Evolutionary conservation across 1,140 invertebrate genomes (phyloP), one percentile per base, ranked within the genome.

Genomic region (Elymnias hypermnestra): DNA sequence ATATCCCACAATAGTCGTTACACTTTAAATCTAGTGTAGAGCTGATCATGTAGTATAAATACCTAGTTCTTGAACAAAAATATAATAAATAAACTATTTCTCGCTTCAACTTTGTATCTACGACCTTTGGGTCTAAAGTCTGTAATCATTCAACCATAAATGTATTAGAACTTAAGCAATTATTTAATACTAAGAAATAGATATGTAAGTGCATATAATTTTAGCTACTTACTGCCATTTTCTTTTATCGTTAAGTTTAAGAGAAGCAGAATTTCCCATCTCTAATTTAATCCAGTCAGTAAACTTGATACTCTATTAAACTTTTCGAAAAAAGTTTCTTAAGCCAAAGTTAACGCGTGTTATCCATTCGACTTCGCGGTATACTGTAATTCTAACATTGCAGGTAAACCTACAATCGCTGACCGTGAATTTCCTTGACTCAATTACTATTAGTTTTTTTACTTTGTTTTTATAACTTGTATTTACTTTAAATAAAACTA

Each of bases 161-260:
- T n/a, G n/a, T n/a, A n/a, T n/a, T n/a, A n/a, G n/a, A n/a, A n/a
- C n/a, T n/a, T n/a, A n/a, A n/a, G n/a, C n/a, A n/a, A n/a, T n/a
- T n/a, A n/a, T n/a, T n/a, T n/a, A n/a, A n/a, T n/a, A n/a, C n/a
- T n/a, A n/a, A n/a, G n/a, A n/a, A n/a, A n/a, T n/a, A n/a, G n/a
- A n/a, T n/a, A n/a, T n/a, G n/a, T n/a, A n/a, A n/a, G n/a, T n/a
- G n/a, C n/a, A n/a, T n/a, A n/a, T n/a, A n/a, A n/a, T n/a, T n/a
- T n/a, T n/a, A n/a, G n/a, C n/a, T n/a, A 48, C 78, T 83, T 69
- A 83, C 78, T 76, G 65, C 75, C 76, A 83, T 35, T 65, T 70
- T 48, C 64, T 69, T 57, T 83, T 78, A 45, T 79, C 78, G 45
- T 74, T 83, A 23, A 83, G 23, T 57, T 79, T 79, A 12, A 78